Base-by-base conservation (phyloP, 2,113 vertebrate species). In the Syrmaticus mikado region DNA sequence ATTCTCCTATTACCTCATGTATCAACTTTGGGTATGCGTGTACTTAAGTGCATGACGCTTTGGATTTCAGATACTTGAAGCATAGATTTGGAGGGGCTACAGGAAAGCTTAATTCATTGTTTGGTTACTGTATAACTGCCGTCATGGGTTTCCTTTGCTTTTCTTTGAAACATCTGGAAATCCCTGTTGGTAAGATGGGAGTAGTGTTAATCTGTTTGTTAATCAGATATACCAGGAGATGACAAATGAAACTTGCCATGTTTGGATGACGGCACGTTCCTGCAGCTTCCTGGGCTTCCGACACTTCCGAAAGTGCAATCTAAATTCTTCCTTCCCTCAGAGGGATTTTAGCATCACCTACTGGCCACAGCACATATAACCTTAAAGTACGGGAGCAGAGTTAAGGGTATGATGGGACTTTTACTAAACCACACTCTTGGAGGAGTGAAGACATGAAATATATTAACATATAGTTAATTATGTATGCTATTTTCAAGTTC, bases 281-380 rank as follows among this genome's bases (percentile, higher is more conserved):
- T 66, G 28, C 20, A 7, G 7, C n/a, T 81, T 86, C 48, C 11
- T 20, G 4, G 22, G 8, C 52, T 76, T 62, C 36, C 43, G 22
- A 58, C 50, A 7, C n/a, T 72, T 68, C 2, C 38, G 30, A 27
- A 92, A 50, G 50, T 3, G 22, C 17, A 1, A 28, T 32, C 36
- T 7, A 34, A 64, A 10, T 25, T 45, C n/a, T 64, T 43, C 74
- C 62, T 65, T 92, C 32, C 67, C 62, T 67, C 17, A 0, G 14
- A 92, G 84, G 75, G 64, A 62, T 82, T 77, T 58, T 62, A 89
- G 89, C 78, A 93, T 70, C 3, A 11, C 71, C 84, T 89, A 71
- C 78, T 85, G 92, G 82, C 55, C 45, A 27, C 48, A 34, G 58
- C 45, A 13, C 3, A 1, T 4, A n/a, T 6, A 2, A 53, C 13